phyloP scores from a whole-genome alignment of 2,888 invertebrate genomes.

The Lepidochitona cinerea region DNA sequence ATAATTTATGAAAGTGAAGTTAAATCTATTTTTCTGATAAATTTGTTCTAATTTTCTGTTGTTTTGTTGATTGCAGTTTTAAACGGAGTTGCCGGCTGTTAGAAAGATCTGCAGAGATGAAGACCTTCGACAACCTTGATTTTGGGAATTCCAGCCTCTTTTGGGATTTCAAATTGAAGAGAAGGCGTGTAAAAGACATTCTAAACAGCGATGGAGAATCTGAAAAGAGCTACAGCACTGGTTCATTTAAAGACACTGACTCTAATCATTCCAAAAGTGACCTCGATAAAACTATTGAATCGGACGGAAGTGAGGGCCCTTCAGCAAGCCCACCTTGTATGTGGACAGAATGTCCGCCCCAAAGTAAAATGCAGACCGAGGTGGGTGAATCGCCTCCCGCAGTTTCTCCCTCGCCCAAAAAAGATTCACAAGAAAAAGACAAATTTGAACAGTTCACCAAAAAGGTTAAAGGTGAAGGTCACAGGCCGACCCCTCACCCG shows the following conservation, averaged over 20 bases:
- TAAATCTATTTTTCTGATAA: no score
- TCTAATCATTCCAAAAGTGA: neutral
- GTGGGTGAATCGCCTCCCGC: constrained; percentile 25
- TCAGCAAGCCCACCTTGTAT: constrained; percentile 37
- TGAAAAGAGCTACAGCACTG: constrained; percentile 50
- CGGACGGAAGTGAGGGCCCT: constrained; percentile 44
- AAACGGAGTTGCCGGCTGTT: no score
- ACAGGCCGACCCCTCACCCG: neutral
- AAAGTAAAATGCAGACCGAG: neutral
- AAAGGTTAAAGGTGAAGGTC: constrained; percentile 11
- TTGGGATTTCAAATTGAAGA: constrained; percentile 83
- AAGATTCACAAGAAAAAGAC: neutral
- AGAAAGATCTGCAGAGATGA: no score
- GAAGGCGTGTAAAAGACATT: constrained; percentile 97
- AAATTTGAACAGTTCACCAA: constrained; percentile 18
- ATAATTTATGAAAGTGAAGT: no score
- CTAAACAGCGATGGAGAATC: constrained; percentile 90
- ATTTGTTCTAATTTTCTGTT: no score
- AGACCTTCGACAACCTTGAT: neutral
- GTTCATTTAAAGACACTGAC: constrained; percentile 37
- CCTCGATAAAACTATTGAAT: constrained; percentile 2
- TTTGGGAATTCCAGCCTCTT: constrained; percentile 29
- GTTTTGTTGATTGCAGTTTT: no score
- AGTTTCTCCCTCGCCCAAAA: constrained; percentile 14
- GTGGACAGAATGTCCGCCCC: constrained; percentile 47